Evolutionary conservation across 2,797 vertebrate genomes (phyloP).

Genomic region (Acrocephalus scirpaceus): DNA sequence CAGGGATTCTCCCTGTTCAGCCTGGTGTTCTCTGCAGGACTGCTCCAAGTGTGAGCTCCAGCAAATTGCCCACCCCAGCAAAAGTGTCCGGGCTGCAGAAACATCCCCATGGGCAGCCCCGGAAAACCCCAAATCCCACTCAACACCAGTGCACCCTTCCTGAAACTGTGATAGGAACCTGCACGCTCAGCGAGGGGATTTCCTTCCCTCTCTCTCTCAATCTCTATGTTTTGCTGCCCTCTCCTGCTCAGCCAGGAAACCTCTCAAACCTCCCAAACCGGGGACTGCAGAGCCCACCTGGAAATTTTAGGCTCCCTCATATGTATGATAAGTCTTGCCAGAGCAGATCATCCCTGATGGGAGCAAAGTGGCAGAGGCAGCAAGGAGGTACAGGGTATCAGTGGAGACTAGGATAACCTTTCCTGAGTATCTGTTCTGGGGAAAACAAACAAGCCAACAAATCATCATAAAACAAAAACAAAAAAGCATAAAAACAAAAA

Average conservation of each 20-base stretch:
- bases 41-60: not conserved
- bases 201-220: not conserved
- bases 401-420: not conserved
- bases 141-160: not conserved
- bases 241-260: constrained; percentile 58
- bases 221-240: constrained; percentile 64
- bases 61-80: not conserved
- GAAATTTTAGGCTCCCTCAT: not conserved
- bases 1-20: not conserved
- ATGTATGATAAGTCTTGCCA: accelerated
- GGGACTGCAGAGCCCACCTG: not conserved
- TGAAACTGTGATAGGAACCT: not conserved
- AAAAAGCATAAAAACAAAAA: too few relatives aligned
- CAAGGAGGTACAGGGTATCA: not conserved
- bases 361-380: not conserved
- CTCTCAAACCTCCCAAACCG: not conserved
- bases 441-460: not conserved
- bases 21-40: not conserved
- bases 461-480: too few relatives aligned
- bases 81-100: not conserved
- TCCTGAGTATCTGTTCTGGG: not conserved
- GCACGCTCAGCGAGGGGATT: not conserved
- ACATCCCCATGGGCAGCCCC: not conserved
- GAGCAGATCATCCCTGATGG: not conserved
- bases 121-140: not conserved